Conservation (phyloP, 2,888 invertebrate species). For the Amiota minor region DNA sequence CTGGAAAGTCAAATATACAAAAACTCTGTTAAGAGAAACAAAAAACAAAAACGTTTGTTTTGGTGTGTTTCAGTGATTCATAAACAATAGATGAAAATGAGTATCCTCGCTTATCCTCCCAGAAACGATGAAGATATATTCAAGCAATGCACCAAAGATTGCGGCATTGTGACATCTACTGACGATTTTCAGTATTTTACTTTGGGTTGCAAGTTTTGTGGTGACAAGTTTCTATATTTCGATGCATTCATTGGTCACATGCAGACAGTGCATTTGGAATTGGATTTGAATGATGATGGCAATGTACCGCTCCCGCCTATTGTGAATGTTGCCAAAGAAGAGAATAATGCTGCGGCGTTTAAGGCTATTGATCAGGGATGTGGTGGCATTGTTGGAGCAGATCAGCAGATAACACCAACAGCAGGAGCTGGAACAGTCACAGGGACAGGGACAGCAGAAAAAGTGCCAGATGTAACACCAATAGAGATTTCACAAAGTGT, state of each 20-base stretch:
- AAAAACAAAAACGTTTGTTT: neutral
- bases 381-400: slow-evolving; percentile 20
- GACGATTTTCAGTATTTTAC: slow-evolving; percentile 69
- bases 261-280: slow-evolving; percentile 61
- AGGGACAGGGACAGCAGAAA: slow-evolving; percentile 37
- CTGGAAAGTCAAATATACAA: neutral
- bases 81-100: slow-evolving; percentile 49
- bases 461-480: too few relatives aligned
- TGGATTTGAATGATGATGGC: neutral
- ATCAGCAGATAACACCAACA: slow-evolving; percentile 40
- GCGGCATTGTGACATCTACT: slow-evolving; percentile 67
- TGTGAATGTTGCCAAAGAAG: slow-evolving; percentile 23
- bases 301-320: neutral
- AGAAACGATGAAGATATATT: slow-evolving; percentile 68
- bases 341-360: slow-evolving; percentile 9
- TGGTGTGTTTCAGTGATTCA: neutral
- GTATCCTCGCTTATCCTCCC: slow-evolving; percentile 66
- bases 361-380: slow-evolving; percentile 26
- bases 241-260: slow-evolving; percentile 69
- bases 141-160: slow-evolving; percentile 67
- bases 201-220: slow-evolving; percentile 60
- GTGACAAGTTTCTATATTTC: slow-evolving; percentile 69
- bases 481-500: neutral
- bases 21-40: neutral
- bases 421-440: slow-evolving; percentile 14